Base-by-base conservation (phyloP, 2,888 invertebrate genomes). In the Harpagoxenus sublaevis region DNA sequence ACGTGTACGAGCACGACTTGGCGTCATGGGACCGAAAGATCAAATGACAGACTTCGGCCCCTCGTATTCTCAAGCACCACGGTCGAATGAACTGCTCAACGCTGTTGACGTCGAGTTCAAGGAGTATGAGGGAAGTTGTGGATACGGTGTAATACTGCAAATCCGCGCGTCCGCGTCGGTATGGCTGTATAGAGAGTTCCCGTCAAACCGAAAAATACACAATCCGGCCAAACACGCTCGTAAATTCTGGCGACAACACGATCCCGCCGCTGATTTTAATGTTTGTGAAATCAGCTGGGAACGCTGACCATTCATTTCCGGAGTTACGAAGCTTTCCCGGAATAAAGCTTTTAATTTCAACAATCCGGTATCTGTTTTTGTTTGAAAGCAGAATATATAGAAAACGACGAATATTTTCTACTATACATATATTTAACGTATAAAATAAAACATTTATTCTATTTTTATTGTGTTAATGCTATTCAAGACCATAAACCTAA, bases 181-280 rank as follows among this genome's bases (percentile, higher is more conserved):
- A 10, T 12, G 12, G 12, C 31, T 60, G 45, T 62, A 73, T 45
- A 39, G 48, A 51, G 28, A 1, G 23, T 65, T 75, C 10, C 15
- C 77, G 62, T 68, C 60, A 68, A 66, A 57, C 31, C 65, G 81
- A 84, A 84, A 83, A 84, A 73, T 84, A 74, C 68, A 84, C 57
- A 68, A 62, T 60, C 48, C 65, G 57, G 51, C 74, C 57, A 84
- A 85, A 85, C 78, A 85, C 65, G 57, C 55, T 85, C 73, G 66
- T 78, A 85, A 85, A 77, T 85, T 51, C n/a, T n/a, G 53, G 12
- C 73, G 39, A 77, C 65, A 60, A 39, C 63, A 31, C n/a, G 3
- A 71, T 12, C 15, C 31, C 18, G 23, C 28, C 68, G 28, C 53
- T 53, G 66, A 62, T 66, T 83, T 78, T 84, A 63, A 79, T 79